These are phyloP conservation scores for Panthera leo DNA, from an alignment of 2,113 vertebrate genomes.

Conservation along the genomic window DNA sequence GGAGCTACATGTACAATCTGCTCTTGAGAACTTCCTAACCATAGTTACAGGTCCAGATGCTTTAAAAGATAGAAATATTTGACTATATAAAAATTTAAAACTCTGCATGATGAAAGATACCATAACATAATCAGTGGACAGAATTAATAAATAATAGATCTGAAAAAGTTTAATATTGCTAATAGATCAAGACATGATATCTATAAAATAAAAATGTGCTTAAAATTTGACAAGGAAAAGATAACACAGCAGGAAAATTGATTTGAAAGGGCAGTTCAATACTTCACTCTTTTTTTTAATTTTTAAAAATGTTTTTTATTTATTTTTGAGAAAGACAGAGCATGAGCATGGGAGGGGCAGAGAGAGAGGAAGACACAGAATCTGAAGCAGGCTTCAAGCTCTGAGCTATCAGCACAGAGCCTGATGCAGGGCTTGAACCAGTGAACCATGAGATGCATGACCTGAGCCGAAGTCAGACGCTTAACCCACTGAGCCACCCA, in stretches of 20 bases:
- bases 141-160: not conserved
- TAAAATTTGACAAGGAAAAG: not conserved
- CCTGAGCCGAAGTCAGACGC: too few relatives aligned
- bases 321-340: too few relatives aligned
- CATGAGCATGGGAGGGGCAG: too few relatives aligned
- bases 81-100: not conserved
- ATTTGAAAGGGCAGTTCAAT: not conserved
- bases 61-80: not conserved
- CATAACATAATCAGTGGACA: not conserved
- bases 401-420: too few relatives aligned
- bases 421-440: too few relatives aligned
- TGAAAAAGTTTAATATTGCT: slow-evolving; percentile 1
- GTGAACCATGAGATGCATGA: too few relatives aligned
- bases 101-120: not conserved
- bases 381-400: too few relatives aligned
- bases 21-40: not conserved
- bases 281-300: not conserved
- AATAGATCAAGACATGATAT: not conserved
- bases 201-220: not conserved
- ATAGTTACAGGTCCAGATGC: not conserved
- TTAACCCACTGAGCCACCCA: too few relatives aligned
- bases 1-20: not conserved
- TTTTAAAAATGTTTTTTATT: too few relatives aligned
- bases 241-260: not conserved
- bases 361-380: too few relatives aligned